phyloP scores from a whole-genome alignment of 2,113 vertebrate species.

The Chinchilla lanigera region DNA sequence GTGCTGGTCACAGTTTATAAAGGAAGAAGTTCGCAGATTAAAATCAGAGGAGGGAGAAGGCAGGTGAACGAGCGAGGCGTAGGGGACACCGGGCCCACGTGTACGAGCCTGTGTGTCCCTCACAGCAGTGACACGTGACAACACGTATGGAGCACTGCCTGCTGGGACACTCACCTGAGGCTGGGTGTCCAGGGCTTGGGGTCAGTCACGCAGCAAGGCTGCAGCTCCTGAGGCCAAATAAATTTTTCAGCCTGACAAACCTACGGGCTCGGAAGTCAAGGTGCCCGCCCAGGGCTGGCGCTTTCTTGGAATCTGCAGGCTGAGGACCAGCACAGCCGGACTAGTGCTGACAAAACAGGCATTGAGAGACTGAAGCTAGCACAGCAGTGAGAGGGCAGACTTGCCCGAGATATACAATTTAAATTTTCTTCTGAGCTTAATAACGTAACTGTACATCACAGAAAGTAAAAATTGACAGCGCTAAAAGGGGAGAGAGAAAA shows the following conservation, averaged over 20 bases:
- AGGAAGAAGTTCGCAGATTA: not conserved
- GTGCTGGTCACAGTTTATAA: not conserved
- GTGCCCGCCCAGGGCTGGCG: not conserved
- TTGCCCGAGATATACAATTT: not conserved
- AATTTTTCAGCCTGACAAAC: not conserved
- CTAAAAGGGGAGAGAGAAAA: constrained; percentile 16
- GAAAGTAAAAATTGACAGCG: constrained; percentile 4
- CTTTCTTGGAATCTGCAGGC: not conserved
- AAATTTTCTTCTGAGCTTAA: not conserved
- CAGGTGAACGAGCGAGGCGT: not conserved
- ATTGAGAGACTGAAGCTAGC: not conserved
- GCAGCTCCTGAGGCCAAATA: not conserved
- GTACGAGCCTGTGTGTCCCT: too few species aligned
- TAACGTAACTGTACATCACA: not conserved
- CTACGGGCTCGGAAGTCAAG: not conserved
- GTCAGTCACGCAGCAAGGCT: not conserved
- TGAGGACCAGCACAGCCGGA: not conserved
- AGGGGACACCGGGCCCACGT: not conserved
- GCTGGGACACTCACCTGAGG: not conserved
- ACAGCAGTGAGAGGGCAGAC: too few species aligned
- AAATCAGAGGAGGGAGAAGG: not conserved
- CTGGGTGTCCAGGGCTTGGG: not conserved
- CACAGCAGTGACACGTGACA: not conserved
- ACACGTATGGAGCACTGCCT: not conserved
- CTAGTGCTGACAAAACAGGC: not conserved